These are phyloP conservation scores for Trinectes maculatus DNA, from an alignment of 2,113 vertebrate species.

Conservation along the genomic window DNA sequence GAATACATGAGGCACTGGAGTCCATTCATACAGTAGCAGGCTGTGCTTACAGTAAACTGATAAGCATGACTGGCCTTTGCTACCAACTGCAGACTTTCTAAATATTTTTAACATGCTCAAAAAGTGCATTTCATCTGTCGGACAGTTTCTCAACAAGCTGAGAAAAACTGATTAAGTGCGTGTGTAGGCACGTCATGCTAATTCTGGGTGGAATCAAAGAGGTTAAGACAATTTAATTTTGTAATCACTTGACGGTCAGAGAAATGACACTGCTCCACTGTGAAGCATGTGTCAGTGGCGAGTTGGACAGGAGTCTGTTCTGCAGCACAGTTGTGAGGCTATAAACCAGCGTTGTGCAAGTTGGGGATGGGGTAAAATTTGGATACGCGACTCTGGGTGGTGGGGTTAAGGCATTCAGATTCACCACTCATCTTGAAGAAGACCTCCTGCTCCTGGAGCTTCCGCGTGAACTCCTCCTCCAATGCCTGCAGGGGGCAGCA, in stretches of 20 bases:
- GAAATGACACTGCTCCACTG: neutral
- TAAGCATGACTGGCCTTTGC: constrained; percentile 33
- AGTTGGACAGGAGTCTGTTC: constrained; percentile 11
- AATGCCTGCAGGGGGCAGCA: constrained; percentile 86
- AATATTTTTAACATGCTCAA: constrained; percentile 51
- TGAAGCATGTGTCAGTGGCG: constrained; percentile 17
- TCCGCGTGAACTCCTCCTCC: constrained; percentile 97
- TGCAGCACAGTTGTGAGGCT: constrained; percentile 43
- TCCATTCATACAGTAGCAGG: constrained; percentile 55
- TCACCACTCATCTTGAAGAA: constrained; percentile 99
- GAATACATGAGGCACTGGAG: constrained; percentile 68
- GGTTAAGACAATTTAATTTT: constrained; percentile 14
- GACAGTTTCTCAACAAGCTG: constrained; percentile 44
- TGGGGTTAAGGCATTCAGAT: constrained; percentile 99
- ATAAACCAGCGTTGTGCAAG: constrained; percentile 90
- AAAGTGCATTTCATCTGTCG: constrained; percentile 59
- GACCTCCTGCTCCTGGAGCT: constrained; percentile 97
- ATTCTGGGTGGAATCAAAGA: constrained; percentile 30
- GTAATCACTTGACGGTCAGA: constrained; percentile 16
- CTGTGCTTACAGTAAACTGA: constrained; percentile 38
- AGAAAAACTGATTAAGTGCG: constrained; percentile 18
- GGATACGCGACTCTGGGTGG: constrained; percentile 94
- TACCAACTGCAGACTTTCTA: constrained; percentile 35
- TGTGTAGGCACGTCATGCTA: constrained; percentile 66
- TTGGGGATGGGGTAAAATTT: constrained; percentile 98